Base-by-base conservation (phyloP, 2,888 invertebrate species). In the Toxonevra muliebris region DNA sequence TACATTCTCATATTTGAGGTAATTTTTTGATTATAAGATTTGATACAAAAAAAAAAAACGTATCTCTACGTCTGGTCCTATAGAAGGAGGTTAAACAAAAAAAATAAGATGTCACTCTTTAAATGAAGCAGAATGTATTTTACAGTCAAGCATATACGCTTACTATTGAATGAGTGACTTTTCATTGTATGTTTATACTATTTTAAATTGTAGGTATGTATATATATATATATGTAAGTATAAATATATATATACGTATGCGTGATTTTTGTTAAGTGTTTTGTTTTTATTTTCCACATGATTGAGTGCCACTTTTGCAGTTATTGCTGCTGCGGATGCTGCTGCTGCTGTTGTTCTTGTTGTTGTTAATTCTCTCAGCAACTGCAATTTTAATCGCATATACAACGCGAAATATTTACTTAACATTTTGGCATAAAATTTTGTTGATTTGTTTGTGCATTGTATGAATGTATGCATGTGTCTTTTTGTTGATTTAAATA, bases 241-340 rank as follows among this genome's bases (percentile, higher is more conserved):
- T 15, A 5, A 43, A 11, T n/a, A 8, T 48, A 12, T 12, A 7
- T 60, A 17, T 60, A 19, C 45, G 60, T 1, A 2, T 45, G 60
- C 12, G 48, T 48, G 48, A 12, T 48, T n/a, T 30, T 30, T 48
- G 13, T n/a, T n/a, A 15, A n/a, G 61, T 55, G 43, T 55, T 73
- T 73, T 73, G 69, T 73, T 73, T 73, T 73, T 68, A 73, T 73
- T 73, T 73, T 69, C 68, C 69, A 69, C 71, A 70, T 73, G 73
- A 73, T 73, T 73, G 73, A 73, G 70, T 69, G 66, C 65, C 66
- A 67, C 65, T 71, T 67, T 65, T 69, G 67, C 70, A 50, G 45
- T 12, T 13, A 43, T 17, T 54, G 42, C 48, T 52, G 59, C 59
- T 64, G 52, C 54, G 64, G 41, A 45, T 66, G 66, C 55, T 68